Conservation (phyloP, 2,797 vertebrate genomes). For the Centroberyx gerrardi region DNA sequence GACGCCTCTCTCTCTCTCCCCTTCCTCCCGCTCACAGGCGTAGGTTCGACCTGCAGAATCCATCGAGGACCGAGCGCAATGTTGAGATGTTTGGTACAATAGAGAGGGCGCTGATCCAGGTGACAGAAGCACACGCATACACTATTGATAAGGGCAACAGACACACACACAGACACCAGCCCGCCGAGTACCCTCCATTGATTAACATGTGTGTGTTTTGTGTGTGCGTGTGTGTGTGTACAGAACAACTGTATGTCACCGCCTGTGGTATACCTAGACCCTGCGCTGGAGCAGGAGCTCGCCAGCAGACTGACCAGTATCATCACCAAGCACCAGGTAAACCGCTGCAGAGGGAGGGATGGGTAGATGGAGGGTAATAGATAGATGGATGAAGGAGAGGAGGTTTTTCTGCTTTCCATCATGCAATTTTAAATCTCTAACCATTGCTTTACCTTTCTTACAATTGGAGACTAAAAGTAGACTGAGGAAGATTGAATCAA, state of each 20-base stretch:
- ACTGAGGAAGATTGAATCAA: background rate
- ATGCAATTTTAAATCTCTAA: background rate
- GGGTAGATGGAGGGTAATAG: background rate
- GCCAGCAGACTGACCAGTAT: conserved; percentile 91
- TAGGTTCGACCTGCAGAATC: conserved; percentile 97
- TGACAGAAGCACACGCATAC: conserved; percentile 54
- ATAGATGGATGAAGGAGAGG: background rate
- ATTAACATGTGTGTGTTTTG: conserved; percentile 19
- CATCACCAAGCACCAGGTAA: conserved; percentile 94
- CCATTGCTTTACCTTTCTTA: background rate
- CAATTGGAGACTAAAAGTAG: background rate
- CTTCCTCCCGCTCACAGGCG: conserved; percentile 84
- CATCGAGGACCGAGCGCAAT: conserved; percentile 95
- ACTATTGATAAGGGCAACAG: background rate
- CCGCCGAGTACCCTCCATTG: background rate
- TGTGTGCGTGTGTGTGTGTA: conserved; percentile 34
- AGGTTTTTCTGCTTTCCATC: background rate
- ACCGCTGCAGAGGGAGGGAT: background rate
- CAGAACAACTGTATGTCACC: conserved; percentile 94
- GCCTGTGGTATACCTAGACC: conserved; percentile 93
- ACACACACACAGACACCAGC: background rate
- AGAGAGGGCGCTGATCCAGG: conserved; percentile 94
- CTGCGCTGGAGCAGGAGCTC: conserved; percentile 92
- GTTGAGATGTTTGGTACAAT: conserved; percentile 97
- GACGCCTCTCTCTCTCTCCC: background rate